These are phyloP conservation scores for Laticauda colubrina DNA, from an alignment of 2,113 vertebrate genomes.

Conservation along the genomic window DNA sequence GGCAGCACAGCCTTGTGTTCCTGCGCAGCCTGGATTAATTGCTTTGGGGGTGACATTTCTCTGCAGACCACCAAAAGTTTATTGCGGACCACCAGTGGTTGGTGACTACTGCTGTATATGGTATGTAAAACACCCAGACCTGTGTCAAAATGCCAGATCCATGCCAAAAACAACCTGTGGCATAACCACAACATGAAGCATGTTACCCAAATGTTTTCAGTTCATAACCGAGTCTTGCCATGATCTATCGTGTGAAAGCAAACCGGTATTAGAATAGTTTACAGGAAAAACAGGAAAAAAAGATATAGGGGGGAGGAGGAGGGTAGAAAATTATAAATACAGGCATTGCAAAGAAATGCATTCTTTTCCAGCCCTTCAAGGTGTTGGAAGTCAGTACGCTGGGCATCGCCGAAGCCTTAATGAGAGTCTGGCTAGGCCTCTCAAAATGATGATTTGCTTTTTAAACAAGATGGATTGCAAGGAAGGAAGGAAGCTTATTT, in stretches of 20 bases:
- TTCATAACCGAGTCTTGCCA: slow-evolving; percentile 31
- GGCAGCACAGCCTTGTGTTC: no score
- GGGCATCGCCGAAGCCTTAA: slow-evolving; percentile 21
- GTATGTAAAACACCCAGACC: neutral
- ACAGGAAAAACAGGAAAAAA: slow-evolving; percentile 9
- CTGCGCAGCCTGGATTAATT: no score
- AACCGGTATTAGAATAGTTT: slow-evolving; percentile 48
- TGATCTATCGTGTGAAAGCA: slow-evolving; percentile 21
- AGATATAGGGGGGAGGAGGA: slow-evolving; percentile 1
- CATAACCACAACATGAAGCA: slow-evolving; percentile 47
- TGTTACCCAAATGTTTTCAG: slow-evolving; percentile 58
- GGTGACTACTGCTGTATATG: no score
- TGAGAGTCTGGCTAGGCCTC: slow-evolving; percentile 24
- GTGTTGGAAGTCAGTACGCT: slow-evolving; percentile 6
- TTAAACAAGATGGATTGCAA: slow-evolving; percentile 18
- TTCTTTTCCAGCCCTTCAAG: slow-evolving; percentile 36
- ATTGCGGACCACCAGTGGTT: no score
- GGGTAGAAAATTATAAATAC: slow-evolving; percentile 24
- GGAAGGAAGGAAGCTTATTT: slow-evolving; percentile 37
- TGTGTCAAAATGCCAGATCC: slow-evolving; percentile 39
- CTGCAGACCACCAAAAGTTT: no score
- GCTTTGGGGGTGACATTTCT: no score
- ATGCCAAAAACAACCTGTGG: slow-evolving; percentile 48
- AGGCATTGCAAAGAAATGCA: slow-evolving; percentile 40
- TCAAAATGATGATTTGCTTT: neutral